phyloP scores from a whole-genome alignment of 2,113 vertebrate genomes.

The Oryzias javanicus region DNA sequence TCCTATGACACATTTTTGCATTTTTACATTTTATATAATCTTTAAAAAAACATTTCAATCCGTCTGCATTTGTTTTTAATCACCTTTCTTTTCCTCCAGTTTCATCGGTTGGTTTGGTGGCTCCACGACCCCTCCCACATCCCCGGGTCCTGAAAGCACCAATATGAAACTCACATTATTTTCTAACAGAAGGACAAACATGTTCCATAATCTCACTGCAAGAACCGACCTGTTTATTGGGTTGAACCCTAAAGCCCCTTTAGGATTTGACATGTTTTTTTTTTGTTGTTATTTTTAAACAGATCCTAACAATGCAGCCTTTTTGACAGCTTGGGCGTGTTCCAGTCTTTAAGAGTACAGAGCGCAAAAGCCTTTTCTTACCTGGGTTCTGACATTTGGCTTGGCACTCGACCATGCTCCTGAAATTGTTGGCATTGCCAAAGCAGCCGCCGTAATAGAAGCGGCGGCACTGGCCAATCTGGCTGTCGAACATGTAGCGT shows the following conservation, averaged over 20 bases:
- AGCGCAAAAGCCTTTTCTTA: constrained; percentile 52
- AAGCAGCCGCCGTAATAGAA: constrained; percentile 92
- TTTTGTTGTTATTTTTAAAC: neutral
- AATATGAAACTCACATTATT: too few species aligned
- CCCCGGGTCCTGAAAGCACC: too few species aligned
- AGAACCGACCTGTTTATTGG: too few species aligned
- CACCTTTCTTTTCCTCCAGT: too few species aligned
- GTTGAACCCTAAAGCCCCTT: neutral
- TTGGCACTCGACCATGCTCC: constrained; percentile 77
- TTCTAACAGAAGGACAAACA: too few species aligned
- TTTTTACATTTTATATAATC: too few species aligned
- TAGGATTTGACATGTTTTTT: neutral
- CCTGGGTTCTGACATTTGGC: constrained; percentile 75
- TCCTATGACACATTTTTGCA: too few species aligned
- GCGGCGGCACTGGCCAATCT: constrained; percentile 73
- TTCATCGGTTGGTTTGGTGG: too few species aligned
- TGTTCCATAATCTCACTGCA: too few species aligned
- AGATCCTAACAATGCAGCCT: neutral
- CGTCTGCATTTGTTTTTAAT: too few species aligned
- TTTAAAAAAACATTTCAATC: too few species aligned
- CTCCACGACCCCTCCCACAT: too few species aligned
- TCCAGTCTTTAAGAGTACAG: neutral
- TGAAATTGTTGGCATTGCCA: constrained; percentile 92
- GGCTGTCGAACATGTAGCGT: constrained; percentile 85
- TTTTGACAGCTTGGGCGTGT: neutral